These are phyloP conservation scores for Pyralis farinalis DNA, from an alignment of 2,888 invertebrate genomes.

Conservation along the genomic window DNA sequence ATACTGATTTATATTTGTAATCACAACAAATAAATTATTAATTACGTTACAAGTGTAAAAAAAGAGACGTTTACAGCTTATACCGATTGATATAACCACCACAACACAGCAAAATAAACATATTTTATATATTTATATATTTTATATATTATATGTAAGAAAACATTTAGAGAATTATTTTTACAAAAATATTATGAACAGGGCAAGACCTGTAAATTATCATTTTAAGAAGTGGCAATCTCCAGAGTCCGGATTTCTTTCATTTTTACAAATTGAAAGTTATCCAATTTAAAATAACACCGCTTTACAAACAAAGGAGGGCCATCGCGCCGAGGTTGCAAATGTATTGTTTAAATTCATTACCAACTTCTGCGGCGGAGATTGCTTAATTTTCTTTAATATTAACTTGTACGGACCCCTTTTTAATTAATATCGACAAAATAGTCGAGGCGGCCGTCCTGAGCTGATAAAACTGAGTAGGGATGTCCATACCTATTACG, in stretches of 20 bases:
- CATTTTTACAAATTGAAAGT: conserved; percentile 17
- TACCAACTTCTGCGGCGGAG: conserved; percentile 60
- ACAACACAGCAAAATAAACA: too few relatives aligned
- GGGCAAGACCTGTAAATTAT: too few relatives aligned
- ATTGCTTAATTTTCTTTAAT: conserved; percentile 81
- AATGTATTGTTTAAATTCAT: conserved; percentile 68
- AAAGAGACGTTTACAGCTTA: too few relatives aligned
- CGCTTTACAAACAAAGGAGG: conserved; percentile 32
- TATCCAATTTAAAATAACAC: conserved; percentile 36
- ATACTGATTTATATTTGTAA: too few relatives aligned
- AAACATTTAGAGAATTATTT: too few relatives aligned
- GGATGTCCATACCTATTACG: too few relatives aligned
- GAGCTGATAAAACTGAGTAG: conserved; percentile 56
- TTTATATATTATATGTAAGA: too few relatives aligned
- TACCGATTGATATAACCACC: too few relatives aligned
- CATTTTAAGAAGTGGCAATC: not conserved
- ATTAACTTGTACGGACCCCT: conserved; percentile 78
- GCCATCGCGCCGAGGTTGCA: conserved; percentile 17
- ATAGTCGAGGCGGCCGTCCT: conserved; percentile 66
- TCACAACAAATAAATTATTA: too few relatives aligned
- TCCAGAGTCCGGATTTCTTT: not conserved
- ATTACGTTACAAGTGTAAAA: too few relatives aligned
- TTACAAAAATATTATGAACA: too few relatives aligned
- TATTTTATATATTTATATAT: too few relatives aligned
- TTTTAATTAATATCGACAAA: conserved; percentile 82